Evolutionary conservation across 2,797 vertebrate species (phyloP).

Genomic region (Anabas testudineus): DNA sequence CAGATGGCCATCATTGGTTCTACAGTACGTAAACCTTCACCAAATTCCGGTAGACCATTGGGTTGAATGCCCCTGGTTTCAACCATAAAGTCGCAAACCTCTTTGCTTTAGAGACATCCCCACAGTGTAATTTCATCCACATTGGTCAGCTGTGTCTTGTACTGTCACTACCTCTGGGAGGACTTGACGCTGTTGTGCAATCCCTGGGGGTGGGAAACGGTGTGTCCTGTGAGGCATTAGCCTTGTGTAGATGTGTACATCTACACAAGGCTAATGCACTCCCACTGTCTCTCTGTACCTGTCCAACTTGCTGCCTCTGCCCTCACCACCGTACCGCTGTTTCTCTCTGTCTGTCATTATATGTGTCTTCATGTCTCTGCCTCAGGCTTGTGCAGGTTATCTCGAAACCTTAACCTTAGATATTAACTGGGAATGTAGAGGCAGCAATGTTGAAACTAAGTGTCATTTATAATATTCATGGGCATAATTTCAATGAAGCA

Average conservation of each 20-base stretch:
- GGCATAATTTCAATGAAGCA: constrained; percentile 38
- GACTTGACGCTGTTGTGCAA: constrained; percentile 35
- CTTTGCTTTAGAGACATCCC: constrained; percentile 36
- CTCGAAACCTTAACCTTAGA: constrained; percentile 28
- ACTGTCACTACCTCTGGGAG: constrained; percentile 48
- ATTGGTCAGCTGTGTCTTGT: constrained; percentile 44
- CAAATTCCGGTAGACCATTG: constrained; percentile 3
- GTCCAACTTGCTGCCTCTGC: constrained; percentile 46
- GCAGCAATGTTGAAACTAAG: constrained; percentile 36
- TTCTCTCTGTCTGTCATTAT: constrained; percentile 16
- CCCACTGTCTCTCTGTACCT: constrained; percentile 53
- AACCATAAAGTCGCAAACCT: constrained; percentile 40
- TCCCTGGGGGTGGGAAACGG: constrained; percentile 31
- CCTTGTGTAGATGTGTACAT: too few species aligned
- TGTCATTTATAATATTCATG: constrained; percentile 57
- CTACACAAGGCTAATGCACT: constrained; percentile 69
- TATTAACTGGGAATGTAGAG: constrained; percentile 13
- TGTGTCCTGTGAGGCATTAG: constrained; percentile 68
- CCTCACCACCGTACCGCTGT: not conserved
- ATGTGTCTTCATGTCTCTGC: constrained; percentile 25
- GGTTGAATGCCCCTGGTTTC: constrained; percentile 23
- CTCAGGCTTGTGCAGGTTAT: constrained; percentile 21
- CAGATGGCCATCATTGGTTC: not conserved
- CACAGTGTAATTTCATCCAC: constrained; percentile 40
- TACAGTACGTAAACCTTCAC: constrained; percentile 33